Evolutionary conservation across 2,888 invertebrate genomes (phyloP), one percentile per base, ranked within the genome.

Genomic region (Aporophyla lueneburgensis): DNA sequence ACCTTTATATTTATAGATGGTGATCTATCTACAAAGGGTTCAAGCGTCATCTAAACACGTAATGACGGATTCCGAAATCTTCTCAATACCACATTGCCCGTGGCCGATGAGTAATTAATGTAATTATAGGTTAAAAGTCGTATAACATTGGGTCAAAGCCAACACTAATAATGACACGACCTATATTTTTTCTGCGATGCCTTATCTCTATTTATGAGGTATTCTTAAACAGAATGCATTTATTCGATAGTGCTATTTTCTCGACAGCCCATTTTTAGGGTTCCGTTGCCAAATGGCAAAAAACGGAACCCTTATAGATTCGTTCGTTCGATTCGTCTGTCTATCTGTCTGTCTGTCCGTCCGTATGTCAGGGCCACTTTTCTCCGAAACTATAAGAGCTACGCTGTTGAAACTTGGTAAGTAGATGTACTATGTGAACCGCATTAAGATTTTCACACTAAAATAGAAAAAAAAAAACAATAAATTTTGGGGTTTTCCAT

Each of bases 51-150:
- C 5, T 43, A 33, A 59, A 14, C 16, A n/a, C 14, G n/a, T 16
- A 77, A 14, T 43, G 43, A 10, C 63, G 63, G 33, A 46, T 21
- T 49, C 19, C 21, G 72, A 62, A 62, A 71, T 51, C n/a, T 78
- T 53, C 69, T 74, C 63, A 80, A 43, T 63, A 54, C 72, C 80
- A 76, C 67, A 78, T 83, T 71, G 46, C 74, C 53, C 58, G 49
- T 76, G 61, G 43, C 27, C 19, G 16, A 74, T 58, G 67, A 62
- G 80, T 85, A 85, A 80, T 85, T 71, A 71, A 71, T 71, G 27
- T 79, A 79, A 77, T 71, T 78, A 80, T 82, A 85, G 83, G 78
- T 72, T 76, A 85, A 74, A 80, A 75, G 77, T 80, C 66, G 69
- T 68, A 71, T 27, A 71, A 56, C 51, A 53, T 78, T 86, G 85